Evolutionary conservation across 2,888 invertebrate genomes (phyloP), one percentile per base, ranked within the genome.

Genomic region (Xestobium rufovillosum): DNA sequence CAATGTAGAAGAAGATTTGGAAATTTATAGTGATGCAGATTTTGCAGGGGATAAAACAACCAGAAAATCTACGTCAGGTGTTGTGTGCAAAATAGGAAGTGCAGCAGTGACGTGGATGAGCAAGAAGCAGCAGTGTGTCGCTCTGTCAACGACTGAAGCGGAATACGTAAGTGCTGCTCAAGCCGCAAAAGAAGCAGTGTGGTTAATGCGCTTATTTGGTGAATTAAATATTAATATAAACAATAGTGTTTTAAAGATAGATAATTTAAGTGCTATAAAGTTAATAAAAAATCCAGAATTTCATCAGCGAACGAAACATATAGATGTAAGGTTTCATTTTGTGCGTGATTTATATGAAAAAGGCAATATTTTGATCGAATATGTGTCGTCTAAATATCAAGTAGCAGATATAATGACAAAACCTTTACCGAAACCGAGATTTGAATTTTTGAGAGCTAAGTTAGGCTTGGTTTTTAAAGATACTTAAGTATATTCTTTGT

Each of bases 81-180:
- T 31, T 12, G 32, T 49, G 4, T 52, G 45, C 33, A 16, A 42
- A 14, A 35, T 48, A 12, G 42, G 47, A 12, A 42, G 43, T 17
- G 46, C 50, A n/a, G 38, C 45, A 1, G 41, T 56, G 3, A 45
- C 43, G 1, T 57, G 54, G 55, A 14, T 31, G 14, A 55, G 52
- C 19, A 38, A 49, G 34, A 31, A 47, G 19, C 58, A 58, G 41
- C 32, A 47, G 33, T 37, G 41, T 3, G 54, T 57, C 8, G 42
- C 52, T n/a, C 39, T 53, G 17, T 56, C 51, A 1, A 50, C 52
- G 10, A 55, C 49, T 14, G 38, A 41, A 34, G 41, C 55, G 1
- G 52, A 55, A 31, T 40, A 51, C 28, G 45, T 55, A 11, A 53
- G 52, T 14, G 53, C 48, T 4, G 50, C 46, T 32, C 45, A 48